A percentile compares a stretch with the other conserved stretches of the same genome.
These are phyloP conservation scores for Eptatretus burgeri DNA, from an alignment of 2,113 vertebrate genomes.

Conservation along the genomic window DNA sequence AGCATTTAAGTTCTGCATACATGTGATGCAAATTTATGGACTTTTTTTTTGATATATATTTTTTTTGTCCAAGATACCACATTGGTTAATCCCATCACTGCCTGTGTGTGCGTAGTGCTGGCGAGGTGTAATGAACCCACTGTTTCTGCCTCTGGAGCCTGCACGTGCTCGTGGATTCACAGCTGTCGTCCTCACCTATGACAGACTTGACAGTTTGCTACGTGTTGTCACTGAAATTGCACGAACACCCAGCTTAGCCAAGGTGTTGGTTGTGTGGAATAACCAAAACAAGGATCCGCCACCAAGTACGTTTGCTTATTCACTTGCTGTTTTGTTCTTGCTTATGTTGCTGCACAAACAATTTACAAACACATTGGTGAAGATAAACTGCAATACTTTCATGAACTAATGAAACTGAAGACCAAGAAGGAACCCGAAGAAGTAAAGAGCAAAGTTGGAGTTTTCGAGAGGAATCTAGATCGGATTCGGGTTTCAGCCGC, in stretches of 20 bases:
- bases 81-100: too few relatives aligned
- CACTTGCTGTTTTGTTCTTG: too few relatives aligned
- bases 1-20: background rate
- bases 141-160: conserved; percentile 75
- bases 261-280: conserved; percentile 83
- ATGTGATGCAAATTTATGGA: background rate
- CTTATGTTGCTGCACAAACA: too few relatives aligned
- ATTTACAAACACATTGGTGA: too few relatives aligned
- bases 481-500: too few relatives aligned
- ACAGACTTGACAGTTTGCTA: conserved; percentile 82
- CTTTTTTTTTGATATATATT: background rate
- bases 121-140: conserved; percentile 72
- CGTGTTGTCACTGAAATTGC: conserved; percentile 87
- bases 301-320: conserved; percentile 31
- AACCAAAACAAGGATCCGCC: conserved; percentile 94
- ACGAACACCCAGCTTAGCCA: conserved; percentile 79
- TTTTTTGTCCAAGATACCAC: too few relatives aligned
- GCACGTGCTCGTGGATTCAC: conserved; percentile 83
- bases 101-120: conserved; percentile 30
- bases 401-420: too few relatives aligned
- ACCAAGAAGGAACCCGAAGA: too few relatives aligned
- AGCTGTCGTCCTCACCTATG: conserved; percentile 73
- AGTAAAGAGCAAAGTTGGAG: too few relatives aligned
- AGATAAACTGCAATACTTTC: too few relatives aligned
- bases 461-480: too few relatives aligned